Conservation (phyloP, 2,113 vertebrate genomes). For the Bagarius yarrelli region DNA sequence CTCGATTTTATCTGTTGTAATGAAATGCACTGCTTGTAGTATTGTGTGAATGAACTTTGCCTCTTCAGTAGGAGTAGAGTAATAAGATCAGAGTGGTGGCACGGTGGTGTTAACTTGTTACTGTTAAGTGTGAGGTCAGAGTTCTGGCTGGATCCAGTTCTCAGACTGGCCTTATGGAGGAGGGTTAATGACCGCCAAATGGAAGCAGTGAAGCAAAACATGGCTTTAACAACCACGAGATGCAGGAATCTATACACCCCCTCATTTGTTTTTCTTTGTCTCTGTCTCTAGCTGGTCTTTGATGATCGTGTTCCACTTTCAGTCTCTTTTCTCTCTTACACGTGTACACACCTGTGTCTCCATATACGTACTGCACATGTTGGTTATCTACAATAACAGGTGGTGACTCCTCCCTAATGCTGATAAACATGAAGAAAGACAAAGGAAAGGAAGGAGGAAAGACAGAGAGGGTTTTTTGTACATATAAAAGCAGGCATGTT, state of each 20-base stretch:
- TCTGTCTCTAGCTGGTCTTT: not conserved
- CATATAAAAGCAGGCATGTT: slow-evolving; percentile 8
- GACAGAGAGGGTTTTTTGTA: slow-evolving; percentile 14
- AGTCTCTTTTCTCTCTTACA: slow-evolving; percentile 13
- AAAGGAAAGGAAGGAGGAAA: slow-evolving; percentile 11
- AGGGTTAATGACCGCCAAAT: slow-evolving; percentile 60
- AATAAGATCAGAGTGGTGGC: slow-evolving; percentile 35
- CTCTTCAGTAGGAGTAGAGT: slow-evolving; percentile 23
- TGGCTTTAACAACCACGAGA: slow-evolving; percentile 64
- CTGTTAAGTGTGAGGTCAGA: slow-evolving; percentile 24
- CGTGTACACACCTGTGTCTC: slow-evolving; percentile 16
- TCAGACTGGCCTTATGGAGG: slow-evolving; percentile 50
- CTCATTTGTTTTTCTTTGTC: slow-evolving; percentile 32
- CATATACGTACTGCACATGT: slow-evolving; percentile 42
- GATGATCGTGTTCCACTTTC: not conserved
- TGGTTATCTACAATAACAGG: slow-evolving; percentile 69
- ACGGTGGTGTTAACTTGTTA: slow-evolving; percentile 27
- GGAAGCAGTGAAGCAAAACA: slow-evolving; percentile 63
- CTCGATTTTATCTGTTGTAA: not conserved
- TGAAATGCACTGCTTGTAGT: not conserved
- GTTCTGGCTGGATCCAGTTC: slow-evolving; percentile 27
- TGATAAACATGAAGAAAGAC: slow-evolving; percentile 40
- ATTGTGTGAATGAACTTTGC: slow-evolving; percentile 16
- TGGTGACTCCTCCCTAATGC: slow-evolving; percentile 57
- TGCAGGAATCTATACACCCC: slow-evolving; percentile 59